These are phyloP conservation scores for Acanthis flammea DNA, from an alignment of 2,797 vertebrate species.

Conservation along the genomic window DNA sequence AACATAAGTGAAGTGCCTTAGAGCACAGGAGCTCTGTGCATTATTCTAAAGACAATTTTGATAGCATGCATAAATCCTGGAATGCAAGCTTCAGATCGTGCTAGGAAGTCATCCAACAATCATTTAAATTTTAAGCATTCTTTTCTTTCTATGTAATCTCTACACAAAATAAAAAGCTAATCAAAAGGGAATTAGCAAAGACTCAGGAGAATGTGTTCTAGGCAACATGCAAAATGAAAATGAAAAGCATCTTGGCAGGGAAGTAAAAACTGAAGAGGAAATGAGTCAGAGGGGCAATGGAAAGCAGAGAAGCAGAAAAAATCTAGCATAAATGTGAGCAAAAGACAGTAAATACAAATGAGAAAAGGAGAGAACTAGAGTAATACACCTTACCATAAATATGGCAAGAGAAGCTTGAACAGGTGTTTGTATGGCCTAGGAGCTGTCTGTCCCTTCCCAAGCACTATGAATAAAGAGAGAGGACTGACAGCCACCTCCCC, in stretches of 20 bases:
- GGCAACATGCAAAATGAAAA: neutral
- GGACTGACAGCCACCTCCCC: neutral
- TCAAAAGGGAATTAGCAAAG: conserved; percentile 21
- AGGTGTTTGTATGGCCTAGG: neutral
- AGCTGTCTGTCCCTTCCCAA: neutral
- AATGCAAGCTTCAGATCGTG: neutral
- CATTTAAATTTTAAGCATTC: conserved; percentile 9
- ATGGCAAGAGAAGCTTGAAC: neutral
- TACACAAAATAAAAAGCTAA: conserved; percentile 9
- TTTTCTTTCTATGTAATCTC: neutral
- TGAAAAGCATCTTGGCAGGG: neutral
- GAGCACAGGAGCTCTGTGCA: neutral
- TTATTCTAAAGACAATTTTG: neutral
- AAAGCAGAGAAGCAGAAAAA: neutral
- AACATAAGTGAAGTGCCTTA: neutral
- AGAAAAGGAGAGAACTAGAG: neutral
- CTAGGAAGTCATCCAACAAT: conserved; percentile 1
- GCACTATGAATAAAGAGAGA: neutral
- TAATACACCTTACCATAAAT: neutral
- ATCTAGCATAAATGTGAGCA: neutral
- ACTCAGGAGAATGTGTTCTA: neutral
- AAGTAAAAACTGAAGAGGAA: conserved; percentile 25
- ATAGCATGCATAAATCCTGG: neutral
- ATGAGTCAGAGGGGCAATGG: neutral
- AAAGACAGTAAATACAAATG: neutral